phyloP scores from a whole-genome alignment of 2,888 invertebrate species.

The Andrena haemorrhoa region DNA sequence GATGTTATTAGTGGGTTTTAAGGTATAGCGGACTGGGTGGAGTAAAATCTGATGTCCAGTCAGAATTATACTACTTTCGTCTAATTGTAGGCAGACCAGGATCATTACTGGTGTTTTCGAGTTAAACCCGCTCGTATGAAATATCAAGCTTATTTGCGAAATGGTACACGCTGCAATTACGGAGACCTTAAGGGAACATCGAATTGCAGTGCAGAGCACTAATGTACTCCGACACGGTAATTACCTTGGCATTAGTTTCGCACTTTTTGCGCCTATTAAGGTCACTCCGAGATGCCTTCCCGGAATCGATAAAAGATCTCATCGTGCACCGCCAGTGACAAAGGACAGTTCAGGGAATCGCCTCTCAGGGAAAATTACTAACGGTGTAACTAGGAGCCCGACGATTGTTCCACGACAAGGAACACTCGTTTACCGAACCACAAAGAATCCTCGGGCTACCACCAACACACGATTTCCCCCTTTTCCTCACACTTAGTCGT shows the following conservation, averaged over 20 bases:
- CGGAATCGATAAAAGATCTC: conserved; percentile 64
- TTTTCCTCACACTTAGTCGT: conserved; percentile 8
- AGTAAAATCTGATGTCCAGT: too few species aligned
- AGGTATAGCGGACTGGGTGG: too few species aligned
- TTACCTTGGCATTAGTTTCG: conserved; percentile 54
- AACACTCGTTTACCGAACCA: conserved; percentile 11
- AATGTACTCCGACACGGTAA: conserved; percentile 47
- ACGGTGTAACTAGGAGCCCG: conserved; percentile 50
- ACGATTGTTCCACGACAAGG: conserved; percentile 44
- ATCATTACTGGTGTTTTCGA: background rate
- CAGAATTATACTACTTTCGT: too few species aligned
- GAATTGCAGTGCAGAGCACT: conserved; percentile 31
- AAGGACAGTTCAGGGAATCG: conserved; percentile 62
- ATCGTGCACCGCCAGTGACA: conserved; percentile 56
- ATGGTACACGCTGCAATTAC: background rate
- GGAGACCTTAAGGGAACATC: conserved; percentile 23
- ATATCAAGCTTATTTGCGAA: conserved; percentile 3
- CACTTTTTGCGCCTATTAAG: conserved; percentile 63
- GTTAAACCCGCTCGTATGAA: background rate
- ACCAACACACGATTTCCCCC: conserved; percentile 45
- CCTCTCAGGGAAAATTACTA: conserved; percentile 56
- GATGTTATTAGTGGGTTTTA: too few species aligned
- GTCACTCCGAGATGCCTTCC: conserved; percentile 58
- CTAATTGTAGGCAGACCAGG: background rate
- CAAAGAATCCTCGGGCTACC: conserved; percentile 35